Evolutionary conservation across 2,888 invertebrate species (phyloP).

Genomic region (Drosophila acutilabella): DNA sequence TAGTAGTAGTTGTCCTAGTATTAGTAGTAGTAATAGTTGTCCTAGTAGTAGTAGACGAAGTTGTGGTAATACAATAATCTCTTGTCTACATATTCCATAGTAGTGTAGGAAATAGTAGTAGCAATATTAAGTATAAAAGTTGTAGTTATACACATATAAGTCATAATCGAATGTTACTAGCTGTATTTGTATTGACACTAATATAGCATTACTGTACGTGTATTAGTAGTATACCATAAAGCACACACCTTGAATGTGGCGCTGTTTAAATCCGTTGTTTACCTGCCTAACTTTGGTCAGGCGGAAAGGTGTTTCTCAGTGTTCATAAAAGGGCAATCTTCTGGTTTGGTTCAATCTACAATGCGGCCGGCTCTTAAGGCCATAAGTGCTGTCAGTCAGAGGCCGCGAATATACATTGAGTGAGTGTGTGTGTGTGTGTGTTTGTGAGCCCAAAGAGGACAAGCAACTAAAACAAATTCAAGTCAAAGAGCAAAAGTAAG

Average conservation of each 20-base stretch:
- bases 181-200: background rate
- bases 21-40: too few species aligned
- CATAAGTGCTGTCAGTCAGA: slow-evolving; percentile 45
- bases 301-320: slow-evolving; percentile 42
- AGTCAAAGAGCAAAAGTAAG: slow-evolving; percentile 55
- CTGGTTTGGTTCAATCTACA: slow-evolving; percentile 18
- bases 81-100: too few species aligned
- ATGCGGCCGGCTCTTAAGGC: slow-evolving; percentile 45
- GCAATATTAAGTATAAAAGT: background rate
- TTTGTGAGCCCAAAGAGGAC: slow-evolving; percentile 47
- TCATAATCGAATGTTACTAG: background rate
- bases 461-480: slow-evolving; percentile 74
- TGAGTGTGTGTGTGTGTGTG: slow-evolving; percentile 13
- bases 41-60: too few species aligned
- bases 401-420: slow-evolving; percentile 6
- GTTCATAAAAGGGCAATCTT: slow-evolving; percentile 45
- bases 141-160: too few species aligned
- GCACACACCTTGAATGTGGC: slow-evolving; percentile 28
- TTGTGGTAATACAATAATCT: too few species aligned
- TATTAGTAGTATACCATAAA: slow-evolving; percentile 22
- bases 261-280: slow-evolving; percentile 5
- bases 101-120: background rate
- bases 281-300: slow-evolving; percentile 11
- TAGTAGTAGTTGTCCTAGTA: too few species aligned
- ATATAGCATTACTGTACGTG: background rate